Percentiles rank a stretch among this genome's conserved stretches.
These are phyloP conservation scores for Melanargia galathea DNA, from an alignment of 2,888 invertebrate genomes.

Conservation along the genomic window DNA sequence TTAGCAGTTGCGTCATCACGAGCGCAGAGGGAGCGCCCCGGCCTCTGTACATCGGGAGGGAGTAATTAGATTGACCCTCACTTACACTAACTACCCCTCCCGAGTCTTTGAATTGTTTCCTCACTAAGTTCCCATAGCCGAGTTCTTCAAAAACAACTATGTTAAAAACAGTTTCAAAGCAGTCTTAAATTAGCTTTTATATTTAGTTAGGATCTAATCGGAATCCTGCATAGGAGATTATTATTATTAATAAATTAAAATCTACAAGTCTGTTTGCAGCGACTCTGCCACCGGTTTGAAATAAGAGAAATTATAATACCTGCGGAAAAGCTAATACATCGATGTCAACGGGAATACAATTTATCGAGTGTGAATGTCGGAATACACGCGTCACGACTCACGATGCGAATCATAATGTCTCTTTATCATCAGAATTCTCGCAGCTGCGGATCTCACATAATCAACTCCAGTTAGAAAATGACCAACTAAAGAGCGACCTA, in stretches of 20 bases:
- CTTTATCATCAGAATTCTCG: no score
- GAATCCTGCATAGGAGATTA: background rate
- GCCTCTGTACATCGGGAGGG: background rate
- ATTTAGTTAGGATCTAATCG: background rate
- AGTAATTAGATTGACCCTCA: conserved; percentile 14
- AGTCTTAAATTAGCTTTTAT: conserved; percentile 6
- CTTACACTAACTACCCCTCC: background rate
- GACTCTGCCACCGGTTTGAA: no score
- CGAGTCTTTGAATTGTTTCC: conserved; percentile 1
- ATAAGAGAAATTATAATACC: background rate
- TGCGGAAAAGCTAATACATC: background rate
- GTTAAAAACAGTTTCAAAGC: conserved; percentile 1
- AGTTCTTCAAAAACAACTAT: background rate
- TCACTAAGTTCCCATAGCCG: background rate
- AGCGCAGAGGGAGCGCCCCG: background rate
- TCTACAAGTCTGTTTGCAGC: no score
- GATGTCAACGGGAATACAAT: background rate
- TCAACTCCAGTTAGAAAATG: no score
- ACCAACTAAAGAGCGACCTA: no score
- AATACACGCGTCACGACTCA: no score
- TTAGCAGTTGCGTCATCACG: conserved; percentile 1
- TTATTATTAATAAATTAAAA: no score
- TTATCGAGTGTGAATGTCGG: background rate
- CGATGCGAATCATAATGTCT: no score
- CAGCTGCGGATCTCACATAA: no score